phyloP scores from a whole-genome alignment of 2,113 vertebrate species.

The Alouatta palliata region DNA sequence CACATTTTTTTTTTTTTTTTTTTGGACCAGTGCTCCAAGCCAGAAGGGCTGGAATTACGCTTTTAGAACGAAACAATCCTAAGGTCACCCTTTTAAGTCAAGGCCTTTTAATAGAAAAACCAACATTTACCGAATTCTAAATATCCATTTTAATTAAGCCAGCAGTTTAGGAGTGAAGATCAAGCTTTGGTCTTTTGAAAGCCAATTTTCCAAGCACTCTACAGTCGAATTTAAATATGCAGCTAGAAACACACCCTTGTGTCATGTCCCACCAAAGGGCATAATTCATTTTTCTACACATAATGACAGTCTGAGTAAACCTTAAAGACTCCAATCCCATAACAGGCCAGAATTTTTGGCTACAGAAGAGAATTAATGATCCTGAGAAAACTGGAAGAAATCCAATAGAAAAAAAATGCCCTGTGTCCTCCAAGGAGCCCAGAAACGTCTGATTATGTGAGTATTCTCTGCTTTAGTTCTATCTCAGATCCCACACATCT shows the following conservation, averaged over 20 bases:
- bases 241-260: slow-evolving; percentile 46
- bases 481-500: slow-evolving; percentile 53
- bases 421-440: slow-evolving; percentile 47
- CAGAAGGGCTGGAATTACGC: slow-evolving; percentile 64
- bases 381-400: slow-evolving; percentile 54
- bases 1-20: slow-evolving; percentile 34
- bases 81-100: slow-evolving; percentile 54
- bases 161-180: slow-evolving; percentile 40
- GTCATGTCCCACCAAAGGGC: slow-evolving; percentile 35
- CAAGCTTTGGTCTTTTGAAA: slow-evolving; percentile 46
- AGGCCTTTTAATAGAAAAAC: slow-evolving; percentile 41
- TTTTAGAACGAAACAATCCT: slow-evolving; percentile 69
- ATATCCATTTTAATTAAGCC: slow-evolving; percentile 55
- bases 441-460: slow-evolving; percentile 45
- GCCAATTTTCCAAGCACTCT: slow-evolving; percentile 43
- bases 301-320: slow-evolving; percentile 52
- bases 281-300: slow-evolving; percentile 53
- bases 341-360: slow-evolving; percentile 70
- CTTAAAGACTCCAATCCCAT: slow-evolving; percentile 66
- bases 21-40: slow-evolving; percentile 42
- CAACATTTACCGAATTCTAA: slow-evolving; percentile 55
- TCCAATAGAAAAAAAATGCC: neutral
- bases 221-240: slow-evolving; percentile 25
- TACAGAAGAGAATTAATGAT: slow-evolving; percentile 54
- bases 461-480: slow-evolving; percentile 28